A percentile compares a stretch with the other conserved stretches of the same genome.
These are phyloP conservation scores for Lordiphosa fenestrarum DNA, from an alignment of 2,888 invertebrate genomes.

Conservation along the genomic window DNA sequence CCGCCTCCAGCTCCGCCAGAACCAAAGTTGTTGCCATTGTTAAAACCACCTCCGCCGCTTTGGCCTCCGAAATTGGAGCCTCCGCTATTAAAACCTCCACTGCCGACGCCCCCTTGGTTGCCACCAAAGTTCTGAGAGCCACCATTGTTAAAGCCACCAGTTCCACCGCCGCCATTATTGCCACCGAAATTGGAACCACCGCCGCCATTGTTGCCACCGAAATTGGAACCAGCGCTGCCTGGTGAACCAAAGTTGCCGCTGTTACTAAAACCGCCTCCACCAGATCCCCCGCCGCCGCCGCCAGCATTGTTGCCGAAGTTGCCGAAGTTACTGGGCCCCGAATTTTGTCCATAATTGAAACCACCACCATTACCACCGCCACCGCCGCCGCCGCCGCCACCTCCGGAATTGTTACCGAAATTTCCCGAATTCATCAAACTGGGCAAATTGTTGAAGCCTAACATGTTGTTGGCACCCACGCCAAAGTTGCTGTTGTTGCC, in stretches of 20 bases:
- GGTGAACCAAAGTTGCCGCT: slow-evolving; percentile 36
- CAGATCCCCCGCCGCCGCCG: slow-evolving; percentile 42
- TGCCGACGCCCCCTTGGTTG: slow-evolving; percentile 45
- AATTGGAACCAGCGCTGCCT: slow-evolving; percentile 38
- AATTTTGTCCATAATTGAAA: slow-evolving; percentile 59
- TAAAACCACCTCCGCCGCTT: slow-evolving; percentile 61
- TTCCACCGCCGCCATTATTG: slow-evolving; percentile 44
- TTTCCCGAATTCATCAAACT: slow-evolving; percentile 73
- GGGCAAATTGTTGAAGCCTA: slow-evolving; percentile 75
- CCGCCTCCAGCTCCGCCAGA: slow-evolving; percentile 60
- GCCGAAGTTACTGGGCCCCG: slow-evolving; percentile 63
- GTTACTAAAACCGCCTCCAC: slow-evolving; percentile 57
- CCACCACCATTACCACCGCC: slow-evolving; percentile 64
- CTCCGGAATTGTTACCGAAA: slow-evolving; percentile 66
- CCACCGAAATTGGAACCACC: slow-evolving; percentile 54
- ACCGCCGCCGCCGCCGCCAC: slow-evolving; percentile 42
- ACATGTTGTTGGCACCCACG: slow-evolving; percentile 77
- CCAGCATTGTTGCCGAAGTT: slow-evolving; percentile 56
- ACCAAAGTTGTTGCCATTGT: slow-evolving; percentile 39
- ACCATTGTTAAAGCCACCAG: slow-evolving; percentile 46
- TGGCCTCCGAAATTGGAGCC: slow-evolving; percentile 52
- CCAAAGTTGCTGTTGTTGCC: slow-evolving; percentile 68
- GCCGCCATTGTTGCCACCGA: slow-evolving; percentile 44
- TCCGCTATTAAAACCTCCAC: slow-evolving; percentile 55
- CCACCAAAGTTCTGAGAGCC: slow-evolving; percentile 58